Evolutionary conservation across 2,113 vertebrate genomes (phyloP), one percentile per base, ranked within the genome.

Genomic region (Bos indicus): DNA sequence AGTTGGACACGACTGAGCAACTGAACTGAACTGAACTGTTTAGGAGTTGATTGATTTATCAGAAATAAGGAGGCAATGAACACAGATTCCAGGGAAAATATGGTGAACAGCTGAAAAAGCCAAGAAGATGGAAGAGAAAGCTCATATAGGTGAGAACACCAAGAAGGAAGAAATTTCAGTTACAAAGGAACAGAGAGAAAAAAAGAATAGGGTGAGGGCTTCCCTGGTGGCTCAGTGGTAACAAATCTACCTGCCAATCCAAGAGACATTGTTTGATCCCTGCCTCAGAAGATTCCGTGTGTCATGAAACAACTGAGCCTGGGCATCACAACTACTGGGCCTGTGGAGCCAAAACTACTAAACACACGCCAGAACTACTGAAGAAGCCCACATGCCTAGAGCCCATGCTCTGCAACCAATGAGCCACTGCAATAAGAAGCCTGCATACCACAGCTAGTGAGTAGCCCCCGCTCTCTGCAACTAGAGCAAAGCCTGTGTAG

Each of bases 341-440:
- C 71, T 14, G 23, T 43, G 71, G 40, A 43, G 40, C 40, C 0
- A 0, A 77, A 43, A 43, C 40, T 77, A 26, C 40, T 43, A 7
- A 77, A 43, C 71, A 43, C 71, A 15, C 0, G 2, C 40, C 12
- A 7, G 23, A 77, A 3, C 21, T 77, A 77, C 40, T 14, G 71
- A 43, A 43, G 40, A 77, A 26, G 40, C 71, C 23, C 23, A 2
- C 71, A 77, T 3, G 23, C 71, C 71, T 1, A 77, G 21, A 77
- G 71, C 6, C 40, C 71, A 7, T 3, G 12, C 71, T 77, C 15
- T 43, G 36, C 40, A 74, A 21, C 36, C 23, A 5, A 71, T 8
- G 23, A 26, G 71, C 71, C 23, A 2, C 23, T 0, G 12, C 6
- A 15, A 7, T 0, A 7, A 26, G 23, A 14, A 13, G 23, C 23